Percentiles rank a stretch among this genome's conserved stretches.
These are phyloP conservation scores for Scaptomyza hsui DNA, from an alignment of 1,140 invertebrate species.

Conservation along the genomic window DNA sequence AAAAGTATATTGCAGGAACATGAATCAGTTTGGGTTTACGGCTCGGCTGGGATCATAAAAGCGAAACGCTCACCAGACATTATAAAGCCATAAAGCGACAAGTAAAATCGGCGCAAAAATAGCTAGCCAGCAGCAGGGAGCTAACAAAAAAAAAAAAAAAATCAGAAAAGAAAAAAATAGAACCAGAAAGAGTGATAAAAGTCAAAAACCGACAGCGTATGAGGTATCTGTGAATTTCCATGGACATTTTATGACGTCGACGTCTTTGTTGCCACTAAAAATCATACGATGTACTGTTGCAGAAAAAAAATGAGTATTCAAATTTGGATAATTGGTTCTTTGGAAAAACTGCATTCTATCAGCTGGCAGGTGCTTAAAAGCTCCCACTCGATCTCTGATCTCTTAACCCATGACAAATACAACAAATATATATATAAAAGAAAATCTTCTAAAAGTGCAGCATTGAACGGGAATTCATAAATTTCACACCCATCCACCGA, in stretches of 20 bases:
- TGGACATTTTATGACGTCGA: constrained; percentile 28
- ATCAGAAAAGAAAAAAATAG: constrained; percentile 8
- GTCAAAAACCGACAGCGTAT: background rate
- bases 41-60: constrained; percentile 66
- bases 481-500: constrained; percentile 32
- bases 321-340: constrained; percentile 5
- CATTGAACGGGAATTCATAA: constrained; percentile 46
- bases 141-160: constrained; percentile 25
- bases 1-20: constrained; percentile 30
- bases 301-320: background rate
- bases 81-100: constrained; percentile 77
- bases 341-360: constrained; percentile 54
- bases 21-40: constrained; percentile 62
- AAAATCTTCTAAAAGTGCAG: background rate
- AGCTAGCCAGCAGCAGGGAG: constrained; percentile 37
- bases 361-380: constrained; percentile 62
- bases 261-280: background rate
- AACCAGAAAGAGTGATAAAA: constrained; percentile 31
- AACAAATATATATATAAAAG: background rate
- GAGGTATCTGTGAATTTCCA: constrained; percentile 28
- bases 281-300: background rate
- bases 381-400: constrained; percentile 32
- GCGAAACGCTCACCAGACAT: constrained; percentile 57
- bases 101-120: constrained; percentile 69
- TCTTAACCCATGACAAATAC: constrained; percentile 30